Percentiles rank a stretch among this genome's conserved stretches.
These are phyloP conservation scores for Macaca mulatta DNA, from an alignment of 2,113 vertebrate genomes.

Conservation along the genomic window DNA sequence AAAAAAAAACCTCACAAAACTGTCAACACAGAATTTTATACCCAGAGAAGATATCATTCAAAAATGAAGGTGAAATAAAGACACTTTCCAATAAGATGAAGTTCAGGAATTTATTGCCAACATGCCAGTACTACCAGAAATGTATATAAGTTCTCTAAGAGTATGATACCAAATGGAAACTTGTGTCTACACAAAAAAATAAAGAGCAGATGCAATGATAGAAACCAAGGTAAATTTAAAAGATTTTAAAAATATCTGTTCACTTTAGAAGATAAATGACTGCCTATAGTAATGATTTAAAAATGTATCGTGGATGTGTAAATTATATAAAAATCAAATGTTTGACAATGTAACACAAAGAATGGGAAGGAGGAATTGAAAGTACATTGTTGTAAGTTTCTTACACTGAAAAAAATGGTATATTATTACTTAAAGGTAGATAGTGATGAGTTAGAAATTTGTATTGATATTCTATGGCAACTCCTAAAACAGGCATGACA, in stretches of 20 bases:
- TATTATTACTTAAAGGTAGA: not conserved
- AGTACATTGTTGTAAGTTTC: not conserved
- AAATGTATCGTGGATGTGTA: not conserved
- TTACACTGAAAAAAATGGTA: not conserved
- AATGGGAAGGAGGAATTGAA: not conserved
- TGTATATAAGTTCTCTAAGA: not conserved
- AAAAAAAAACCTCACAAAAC: not conserved
- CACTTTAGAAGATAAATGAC: not conserved
- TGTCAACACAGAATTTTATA: not conserved
- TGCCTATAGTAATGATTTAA: not conserved
- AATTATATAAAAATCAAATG: not conserved
- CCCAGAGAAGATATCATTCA: not conserved
- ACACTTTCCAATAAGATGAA: not conserved
- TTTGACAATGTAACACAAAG: not conserved
- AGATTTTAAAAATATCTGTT: not conserved
- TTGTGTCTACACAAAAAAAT: not conserved
- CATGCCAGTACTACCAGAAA: not conserved
- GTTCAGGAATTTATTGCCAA: constrained; percentile 7
- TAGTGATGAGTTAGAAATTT: not conserved
- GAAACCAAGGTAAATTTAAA: not conserved
- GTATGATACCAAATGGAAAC: not conserved
- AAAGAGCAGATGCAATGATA: not conserved
- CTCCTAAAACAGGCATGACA: not conserved
- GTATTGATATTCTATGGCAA: not conserved
- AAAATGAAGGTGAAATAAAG: not conserved